These are phyloP conservation scores for Rhinoptilus africanus DNA, from an alignment of 2,113 vertebrate genomes.

Conservation along the genomic window DNA sequence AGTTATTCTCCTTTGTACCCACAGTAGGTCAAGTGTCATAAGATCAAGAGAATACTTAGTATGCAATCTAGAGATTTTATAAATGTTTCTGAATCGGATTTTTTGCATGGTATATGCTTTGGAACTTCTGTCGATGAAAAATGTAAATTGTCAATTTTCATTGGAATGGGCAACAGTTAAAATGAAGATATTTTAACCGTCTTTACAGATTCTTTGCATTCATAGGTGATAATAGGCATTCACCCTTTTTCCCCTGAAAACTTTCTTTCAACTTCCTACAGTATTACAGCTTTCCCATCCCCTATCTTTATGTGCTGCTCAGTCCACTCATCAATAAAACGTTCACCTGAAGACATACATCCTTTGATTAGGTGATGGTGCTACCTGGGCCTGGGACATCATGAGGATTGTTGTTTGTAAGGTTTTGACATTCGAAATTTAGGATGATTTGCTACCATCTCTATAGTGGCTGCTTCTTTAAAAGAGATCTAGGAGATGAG, in stretches of 20 bases:
- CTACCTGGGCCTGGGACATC: neutral
- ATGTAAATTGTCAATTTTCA: neutral
- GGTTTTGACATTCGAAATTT: conserved; percentile 23
- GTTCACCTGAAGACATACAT: neutral
- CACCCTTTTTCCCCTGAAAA: neutral
- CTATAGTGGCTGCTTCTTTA: neutral
- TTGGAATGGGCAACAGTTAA: conserved; percentile 11
- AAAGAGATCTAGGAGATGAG: neutral
- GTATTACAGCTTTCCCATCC: neutral
- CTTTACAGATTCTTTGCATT: neutral
- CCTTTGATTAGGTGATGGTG: neutral
- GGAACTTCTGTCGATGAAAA: neutral
- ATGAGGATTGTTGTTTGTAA: conserved; percentile 5
- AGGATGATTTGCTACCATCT: neutral
- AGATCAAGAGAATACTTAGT: conserved; percentile 58
- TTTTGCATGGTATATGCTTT: neutral
- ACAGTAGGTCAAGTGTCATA: conserved; percentile 68
- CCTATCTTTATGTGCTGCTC: neutral
- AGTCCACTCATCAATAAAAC: conserved; percentile 3
- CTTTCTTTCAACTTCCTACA: conserved; percentile 6
- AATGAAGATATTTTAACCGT: neutral
- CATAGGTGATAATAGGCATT: neutral
- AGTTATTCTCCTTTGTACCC: conserved; percentile 62
- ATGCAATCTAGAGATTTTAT: conserved; percentile 59
- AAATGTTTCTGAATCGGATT: conserved; percentile 32